Conservation (phyloP, 2,113 vertebrate species). For the Dermatemys mawii region DNA sequence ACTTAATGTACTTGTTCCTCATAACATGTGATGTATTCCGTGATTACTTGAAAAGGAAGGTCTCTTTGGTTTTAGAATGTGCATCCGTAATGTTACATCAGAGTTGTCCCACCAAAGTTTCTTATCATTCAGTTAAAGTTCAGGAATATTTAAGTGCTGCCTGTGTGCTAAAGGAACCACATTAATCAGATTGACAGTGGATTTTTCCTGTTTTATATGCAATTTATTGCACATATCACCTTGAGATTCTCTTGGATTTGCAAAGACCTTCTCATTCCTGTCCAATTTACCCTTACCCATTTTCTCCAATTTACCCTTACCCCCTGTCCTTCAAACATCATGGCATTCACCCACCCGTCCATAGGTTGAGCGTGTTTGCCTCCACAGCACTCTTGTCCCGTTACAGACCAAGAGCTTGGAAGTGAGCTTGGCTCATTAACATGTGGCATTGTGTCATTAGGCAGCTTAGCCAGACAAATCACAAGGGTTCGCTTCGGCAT, state of each 20-base stretch:
- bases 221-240: neutral
- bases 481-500: neutral
- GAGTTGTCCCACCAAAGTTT: neutral
- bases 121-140: neutral
- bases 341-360: rapidly evolving
- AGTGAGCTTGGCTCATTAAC: neutral
- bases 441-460: neutral
- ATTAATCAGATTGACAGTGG: neutral
- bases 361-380: neutral
- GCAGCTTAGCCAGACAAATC: neutral
- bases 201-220: neutral
- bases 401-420: neutral
- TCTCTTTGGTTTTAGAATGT: neutral
- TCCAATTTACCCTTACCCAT: too few species aligned
- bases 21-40: rapidly evolving
- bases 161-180: too few species aligned
- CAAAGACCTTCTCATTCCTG: neutral
- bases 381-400: neutral
- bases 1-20: too few species aligned
- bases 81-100: neutral
- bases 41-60: neutral
- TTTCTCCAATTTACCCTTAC: neutral
- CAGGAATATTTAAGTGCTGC: neutral
- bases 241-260: neutral
- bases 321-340: neutral